A percentile compares a stretch with the other conserved stretches of the same genome.
Conservation (phyloP, 2,888 invertebrate genomes). For the Osmoderma eremita region DNA sequence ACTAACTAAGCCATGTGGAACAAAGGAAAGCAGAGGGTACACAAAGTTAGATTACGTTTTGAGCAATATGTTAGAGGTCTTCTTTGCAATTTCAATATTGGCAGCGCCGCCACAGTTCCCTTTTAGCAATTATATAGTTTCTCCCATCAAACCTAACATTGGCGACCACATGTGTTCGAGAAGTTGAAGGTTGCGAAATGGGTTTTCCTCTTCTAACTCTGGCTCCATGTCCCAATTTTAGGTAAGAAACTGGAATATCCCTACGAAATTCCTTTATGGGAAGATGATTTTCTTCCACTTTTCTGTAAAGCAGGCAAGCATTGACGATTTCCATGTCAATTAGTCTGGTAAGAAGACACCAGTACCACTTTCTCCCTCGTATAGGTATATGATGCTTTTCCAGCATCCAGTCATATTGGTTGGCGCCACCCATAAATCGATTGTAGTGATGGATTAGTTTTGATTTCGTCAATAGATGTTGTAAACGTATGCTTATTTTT, state of each 20-base stretch:
- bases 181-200: too few relatives aligned
- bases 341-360: conserved; percentile 13
- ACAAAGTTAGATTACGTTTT: too few relatives aligned
- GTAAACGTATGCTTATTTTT: too few relatives aligned
- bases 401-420: conserved; percentile 26
- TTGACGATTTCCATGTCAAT: conserved; percentile 44
- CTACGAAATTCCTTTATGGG: conserved; percentile 46
- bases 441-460: conserved; percentile 19
- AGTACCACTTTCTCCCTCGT: conserved; percentile 24
- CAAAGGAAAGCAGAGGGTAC: too few relatives aligned
- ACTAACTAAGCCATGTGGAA: too few relatives aligned
- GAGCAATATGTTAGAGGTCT: too few relatives aligned
- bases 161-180: too few relatives aligned
- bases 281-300: conserved; percentile 42
- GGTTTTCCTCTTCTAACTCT: conserved; percentile 35
- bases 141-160: too few relatives aligned
- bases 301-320: conserved; percentile 40
- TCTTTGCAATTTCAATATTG: too few relatives aligned
- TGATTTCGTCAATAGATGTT: too few relatives aligned
- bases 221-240: conserved; percentile 48
- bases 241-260: conserved; percentile 43
- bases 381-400: conserved; percentile 17
- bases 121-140: too few relatives aligned
- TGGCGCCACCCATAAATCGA: conserved; percentile 24
- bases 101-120: too few relatives aligned